A percentile compares a stretch with the other conserved stretches of the same genome.
These are phyloP conservation scores for Drosophila hydei DNA, from an alignment of 1,140 invertebrate genomes.

Conservation along the genomic window DNA sequence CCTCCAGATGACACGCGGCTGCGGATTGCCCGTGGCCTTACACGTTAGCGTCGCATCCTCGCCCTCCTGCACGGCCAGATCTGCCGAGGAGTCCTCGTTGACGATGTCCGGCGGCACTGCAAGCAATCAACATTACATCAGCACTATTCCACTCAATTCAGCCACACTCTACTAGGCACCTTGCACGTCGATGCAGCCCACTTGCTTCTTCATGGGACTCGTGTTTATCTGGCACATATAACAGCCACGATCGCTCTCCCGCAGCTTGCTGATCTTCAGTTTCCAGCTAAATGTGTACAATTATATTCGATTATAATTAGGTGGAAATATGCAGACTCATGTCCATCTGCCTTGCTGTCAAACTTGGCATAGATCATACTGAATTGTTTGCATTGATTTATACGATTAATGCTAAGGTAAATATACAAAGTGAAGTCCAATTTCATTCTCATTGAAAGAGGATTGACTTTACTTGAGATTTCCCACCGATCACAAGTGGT, in stretches of 20 bases:
- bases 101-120: constrained; percentile 91
- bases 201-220: constrained; percentile 93
- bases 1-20: constrained; percentile 89
- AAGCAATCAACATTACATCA: constrained; percentile 48
- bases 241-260: constrained; percentile 90
- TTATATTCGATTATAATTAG: no score
- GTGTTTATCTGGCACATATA: constrained; percentile 96
- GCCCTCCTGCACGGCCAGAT: constrained; percentile 91
- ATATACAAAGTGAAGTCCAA: no score
- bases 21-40: constrained; percentile 89
- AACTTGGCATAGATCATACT: no score
- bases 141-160: no score
- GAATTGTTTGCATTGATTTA: no score
- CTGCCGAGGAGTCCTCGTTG: constrained; percentile 90
- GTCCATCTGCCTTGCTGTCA: no score
- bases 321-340: no score
- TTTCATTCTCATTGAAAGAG: no score
- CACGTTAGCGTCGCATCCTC: constrained; percentile 93
- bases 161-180: constrained; percentile 87
- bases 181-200: constrained; percentile 94
- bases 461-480: no score
- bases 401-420: no score
- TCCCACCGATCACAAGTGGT: no score
- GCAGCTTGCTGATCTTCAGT: constrained; percentile 89
- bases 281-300: constrained; percentile 85